phyloP scores from a whole-genome alignment of 2,888 invertebrate species.

The Digitonthophagus gazella region DNA sequence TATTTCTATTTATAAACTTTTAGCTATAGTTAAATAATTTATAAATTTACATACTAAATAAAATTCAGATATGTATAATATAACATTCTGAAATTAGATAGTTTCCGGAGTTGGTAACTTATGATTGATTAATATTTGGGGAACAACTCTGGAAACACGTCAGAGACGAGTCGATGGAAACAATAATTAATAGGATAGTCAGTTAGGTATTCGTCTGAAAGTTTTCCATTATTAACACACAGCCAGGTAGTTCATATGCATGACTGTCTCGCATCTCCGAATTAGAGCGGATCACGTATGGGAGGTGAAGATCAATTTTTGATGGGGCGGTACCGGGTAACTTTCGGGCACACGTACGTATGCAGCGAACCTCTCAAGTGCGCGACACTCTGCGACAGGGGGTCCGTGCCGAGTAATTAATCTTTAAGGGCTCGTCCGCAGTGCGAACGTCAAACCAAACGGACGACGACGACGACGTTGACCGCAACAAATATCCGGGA shows the following conservation, averaged over 20 bases:
- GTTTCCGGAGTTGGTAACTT: too few relatives aligned
- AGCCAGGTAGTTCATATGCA: constrained; percentile 2
- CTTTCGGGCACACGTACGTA: neutral
- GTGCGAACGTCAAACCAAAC: neutral
- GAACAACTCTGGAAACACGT: neutral
- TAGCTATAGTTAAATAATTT: too few relatives aligned
- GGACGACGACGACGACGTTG: neutral
- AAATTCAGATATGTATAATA: neutral
- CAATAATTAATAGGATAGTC: constrained; percentile 9
- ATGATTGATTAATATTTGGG: neutral
- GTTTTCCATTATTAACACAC: constrained; percentile 10
- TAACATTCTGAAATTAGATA: neutral
- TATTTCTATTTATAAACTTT: too few relatives aligned
- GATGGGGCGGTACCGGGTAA: neutral
- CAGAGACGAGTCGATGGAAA: neutral
- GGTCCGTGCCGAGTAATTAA: neutral
- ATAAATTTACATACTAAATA: neutral
- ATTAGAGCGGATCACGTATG: constrained; percentile 9
- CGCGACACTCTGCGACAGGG: neutral
- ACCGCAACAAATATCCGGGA: neutral
- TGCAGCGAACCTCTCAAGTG: neutral
- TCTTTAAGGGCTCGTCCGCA: neutral
- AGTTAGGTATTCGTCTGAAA: constrained; percentile 16
- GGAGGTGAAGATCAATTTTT: constrained; percentile 7
- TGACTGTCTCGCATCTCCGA: constrained; percentile 1